phyloP scores from a whole-genome alignment of 1,140 invertebrate genomes.

The Macrobrachium nipponense region DNA sequence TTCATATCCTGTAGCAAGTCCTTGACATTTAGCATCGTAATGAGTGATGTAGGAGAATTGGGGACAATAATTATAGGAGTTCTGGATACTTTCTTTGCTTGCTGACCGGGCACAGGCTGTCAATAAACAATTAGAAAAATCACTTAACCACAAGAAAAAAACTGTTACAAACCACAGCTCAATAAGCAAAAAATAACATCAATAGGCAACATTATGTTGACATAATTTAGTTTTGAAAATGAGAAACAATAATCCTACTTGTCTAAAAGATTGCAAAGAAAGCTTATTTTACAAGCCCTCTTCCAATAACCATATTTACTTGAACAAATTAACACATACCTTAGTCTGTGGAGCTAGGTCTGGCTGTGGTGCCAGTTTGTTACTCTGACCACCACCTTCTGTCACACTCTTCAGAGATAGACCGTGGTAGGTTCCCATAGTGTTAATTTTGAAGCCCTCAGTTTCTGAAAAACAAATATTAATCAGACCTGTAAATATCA shows the following conservation, averaged over 20 bases:
- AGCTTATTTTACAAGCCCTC: too few relatives aligned
- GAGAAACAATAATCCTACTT: too few relatives aligned
- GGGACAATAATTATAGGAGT: slow-evolving; percentile 99
- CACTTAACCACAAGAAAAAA: neutral
- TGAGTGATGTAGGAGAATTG: slow-evolving; percentile 92
- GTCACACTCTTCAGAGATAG: slow-evolving; percentile 98
- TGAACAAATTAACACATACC: slow-evolving; percentile 8
- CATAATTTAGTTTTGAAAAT: too few relatives aligned
- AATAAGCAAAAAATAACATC: neutral
- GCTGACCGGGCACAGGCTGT: slow-evolving; percentile 45
- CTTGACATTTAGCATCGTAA: slow-evolving; percentile 98
- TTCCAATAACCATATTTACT: neutral
- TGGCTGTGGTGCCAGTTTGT: slow-evolving; percentile 60
- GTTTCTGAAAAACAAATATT: slow-evolving; percentile 75
- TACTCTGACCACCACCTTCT: slow-evolving; percentile 78
- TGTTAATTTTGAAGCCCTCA: slow-evolving; percentile 98
- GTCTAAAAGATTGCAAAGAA: too few relatives aligned
- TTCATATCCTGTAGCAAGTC: slow-evolving; percentile 95
- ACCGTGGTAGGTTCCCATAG: slow-evolving; percentile 96
- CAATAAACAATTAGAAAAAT: neutral
- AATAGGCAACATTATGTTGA: neutral
- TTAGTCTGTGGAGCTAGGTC: slow-evolving; percentile 47
- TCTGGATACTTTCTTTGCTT: slow-evolving; percentile 80
- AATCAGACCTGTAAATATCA: too few relatives aligned
- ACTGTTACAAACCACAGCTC: neutral